Evolutionary conservation across 2,797 vertebrate genomes (phyloP).

Genomic region (Stomatorhinus walkeri): DNA sequence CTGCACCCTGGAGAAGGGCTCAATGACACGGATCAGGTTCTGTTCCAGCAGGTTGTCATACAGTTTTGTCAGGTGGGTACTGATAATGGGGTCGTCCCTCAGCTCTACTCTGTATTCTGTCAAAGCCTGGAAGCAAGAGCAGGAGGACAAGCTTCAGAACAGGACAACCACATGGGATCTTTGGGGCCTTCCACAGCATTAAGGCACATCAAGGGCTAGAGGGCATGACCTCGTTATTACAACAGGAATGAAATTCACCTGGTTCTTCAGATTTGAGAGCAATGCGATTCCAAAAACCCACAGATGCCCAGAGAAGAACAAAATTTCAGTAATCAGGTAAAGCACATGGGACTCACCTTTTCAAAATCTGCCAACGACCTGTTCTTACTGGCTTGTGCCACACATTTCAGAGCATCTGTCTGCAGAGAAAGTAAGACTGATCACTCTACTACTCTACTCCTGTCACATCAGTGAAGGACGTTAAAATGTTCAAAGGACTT

Average conservation of each 20-base stretch:
- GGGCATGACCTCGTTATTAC: neutral
- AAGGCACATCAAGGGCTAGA: neutral
- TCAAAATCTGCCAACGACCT: constrained; percentile 94
- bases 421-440: constrained; percentile 43
- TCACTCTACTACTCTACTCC: neutral
- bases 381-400: constrained; percentile 97
- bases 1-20: constrained; percentile 97
- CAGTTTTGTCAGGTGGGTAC: constrained; percentile 85
- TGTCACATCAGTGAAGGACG: neutral
- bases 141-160: neutral
- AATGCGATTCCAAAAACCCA: neutral
- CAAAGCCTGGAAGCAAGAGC: constrained; percentile 64
- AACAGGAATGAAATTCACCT: neutral
- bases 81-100: constrained; percentile 94
- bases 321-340: neutral
- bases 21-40: constrained; percentile 96
- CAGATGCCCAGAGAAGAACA: neutral
- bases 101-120: constrained; percentile 91
- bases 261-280: neutral
- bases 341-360: constrained; percentile 66
- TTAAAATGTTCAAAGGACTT: neutral
- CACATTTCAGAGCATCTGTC: constrained; percentile 94
- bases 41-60: constrained; percentile 96
- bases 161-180: neutral
- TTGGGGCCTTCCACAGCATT: neutral